Base-by-base conservation (phyloP, 2,888 invertebrate species). In the Philereme vetulata region DNA sequence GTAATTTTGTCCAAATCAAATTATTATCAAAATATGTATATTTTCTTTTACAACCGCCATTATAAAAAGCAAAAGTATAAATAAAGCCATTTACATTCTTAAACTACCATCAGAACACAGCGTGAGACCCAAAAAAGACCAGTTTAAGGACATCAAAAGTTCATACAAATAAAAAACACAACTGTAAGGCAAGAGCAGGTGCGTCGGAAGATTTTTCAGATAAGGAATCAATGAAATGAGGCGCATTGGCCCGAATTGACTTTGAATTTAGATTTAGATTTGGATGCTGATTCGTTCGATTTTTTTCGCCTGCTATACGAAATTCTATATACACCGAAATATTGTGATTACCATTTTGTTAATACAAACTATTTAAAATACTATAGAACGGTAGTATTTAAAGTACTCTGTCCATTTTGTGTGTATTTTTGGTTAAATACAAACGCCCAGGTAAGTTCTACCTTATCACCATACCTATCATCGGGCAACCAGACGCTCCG, bases 41-140 rank as follows among this genome's bases (percentile, higher is more conserved):
- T 21, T 21, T 21, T 21, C 21, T 21, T 21, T 21, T 21, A 36
- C 36, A n/a, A 4, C 9, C 42, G 42, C 42, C 42, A 7, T 4
- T 42, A 9, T 42, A 42, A 42, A 8, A 7, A 6, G 44, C 21
- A 33, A 46, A 33, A 33, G 33, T n/a, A 34, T 46, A 34, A 46
- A 46, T 46, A n/a, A 33, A 46, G 46, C 9, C 10, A 34, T 46
- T 46, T 46, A 46, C 4, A 46, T 33, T 46, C n/a, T 32, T 8
- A 5, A 45, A 32, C 46, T 33, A n/a, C 46, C n/a, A 6, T 44
- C 44, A 21, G 21, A 56, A 11, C 45, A 5, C 58, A 49, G 48
- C 58, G 49, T 59, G 58, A 38, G 53, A 59, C 10, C 6, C 9
- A 53, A 53, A 44, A 43, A 53, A 32, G 34, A 44, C 58, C 48